phyloP scores from a whole-genome alignment of 1,140 invertebrate species.

The Rhagoletis zephyria region DNA sequence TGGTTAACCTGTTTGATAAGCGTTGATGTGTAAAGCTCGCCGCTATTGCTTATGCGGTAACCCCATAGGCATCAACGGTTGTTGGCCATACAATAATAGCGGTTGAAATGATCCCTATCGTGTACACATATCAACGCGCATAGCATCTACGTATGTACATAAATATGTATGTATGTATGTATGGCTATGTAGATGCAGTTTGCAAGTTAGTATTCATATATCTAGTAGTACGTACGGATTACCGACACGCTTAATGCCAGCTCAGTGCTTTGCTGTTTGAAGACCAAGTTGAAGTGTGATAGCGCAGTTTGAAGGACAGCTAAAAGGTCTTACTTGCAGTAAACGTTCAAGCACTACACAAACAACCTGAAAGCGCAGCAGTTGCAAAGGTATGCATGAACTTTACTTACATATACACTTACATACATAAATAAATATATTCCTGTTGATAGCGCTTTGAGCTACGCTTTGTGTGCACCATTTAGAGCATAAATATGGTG shows the following conservation, averaged over 20 bases:
- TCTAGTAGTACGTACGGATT: too few relatives aligned
- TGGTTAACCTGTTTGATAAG: background rate
- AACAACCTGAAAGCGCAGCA: background rate
- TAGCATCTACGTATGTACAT: background rate
- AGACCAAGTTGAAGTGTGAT: slow-evolving; percentile 25
- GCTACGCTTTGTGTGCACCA: background rate
- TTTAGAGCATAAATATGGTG: background rate
- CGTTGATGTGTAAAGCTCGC: slow-evolving; percentile 1
- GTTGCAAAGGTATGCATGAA: background rate
- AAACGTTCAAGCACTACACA: background rate
- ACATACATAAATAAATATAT: too few relatives aligned
- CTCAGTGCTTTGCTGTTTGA: slow-evolving; percentile 5
- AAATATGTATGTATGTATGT: background rate
- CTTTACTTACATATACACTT: background rate
- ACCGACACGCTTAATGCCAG: too few relatives aligned
- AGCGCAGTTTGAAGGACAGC: background rate
- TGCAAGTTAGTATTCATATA: too few relatives aligned
- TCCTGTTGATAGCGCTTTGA: background rate
- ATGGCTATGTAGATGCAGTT: too few relatives aligned
- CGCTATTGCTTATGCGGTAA: background rate
- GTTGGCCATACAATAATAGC: background rate
- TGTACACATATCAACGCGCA: background rate
- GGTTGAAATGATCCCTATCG: background rate
- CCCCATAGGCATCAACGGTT: background rate
- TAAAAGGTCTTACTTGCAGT: background rate